Percentiles rank a stretch among this genome's conserved stretches.
Evolutionary conservation across 2,113 vertebrate genomes (phyloP).

Genomic region (Oncorhynchus kisutch): DNA sequence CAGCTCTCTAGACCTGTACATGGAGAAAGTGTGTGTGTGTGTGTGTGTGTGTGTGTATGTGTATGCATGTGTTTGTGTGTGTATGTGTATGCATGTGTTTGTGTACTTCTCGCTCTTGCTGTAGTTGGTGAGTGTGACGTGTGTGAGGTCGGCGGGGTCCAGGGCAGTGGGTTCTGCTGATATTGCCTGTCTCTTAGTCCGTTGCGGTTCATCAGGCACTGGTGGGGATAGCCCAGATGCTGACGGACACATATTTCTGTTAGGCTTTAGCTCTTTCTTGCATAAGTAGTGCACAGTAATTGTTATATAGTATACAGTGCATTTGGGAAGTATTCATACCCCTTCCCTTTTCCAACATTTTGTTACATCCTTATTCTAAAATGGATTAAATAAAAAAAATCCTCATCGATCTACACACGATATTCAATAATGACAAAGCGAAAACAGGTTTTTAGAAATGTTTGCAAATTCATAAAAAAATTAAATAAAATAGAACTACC

Average conservation of each 20-base stretch:
- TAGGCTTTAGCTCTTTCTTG: too few relatives aligned
- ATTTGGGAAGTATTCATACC: too few relatives aligned
- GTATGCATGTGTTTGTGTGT: background rate
- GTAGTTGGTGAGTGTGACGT: constrained; percentile 70
- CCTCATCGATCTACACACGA: background rate
- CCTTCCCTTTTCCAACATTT: too few relatives aligned
- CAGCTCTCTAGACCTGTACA: constrained; percentile 66
- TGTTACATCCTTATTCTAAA: too few relatives aligned
- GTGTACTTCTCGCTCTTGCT: constrained; percentile 62
- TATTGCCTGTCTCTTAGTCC: constrained; percentile 77
- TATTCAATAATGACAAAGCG: too few relatives aligned
- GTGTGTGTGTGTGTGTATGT: background rate
- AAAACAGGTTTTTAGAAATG: too few relatives aligned
- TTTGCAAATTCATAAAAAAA: too few relatives aligned
- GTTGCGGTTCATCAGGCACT: constrained; percentile 59
- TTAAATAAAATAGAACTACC: too few relatives aligned
- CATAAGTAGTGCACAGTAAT: too few relatives aligned
- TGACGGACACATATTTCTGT: background rate
- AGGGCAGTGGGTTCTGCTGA: constrained; percentile 70
- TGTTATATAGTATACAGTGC: too few relatives aligned
- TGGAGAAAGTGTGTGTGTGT: background rate
- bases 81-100: background rate
- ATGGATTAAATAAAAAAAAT: background rate
- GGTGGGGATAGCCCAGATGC: background rate
- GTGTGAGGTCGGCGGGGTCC: constrained; percentile 64